phyloP scores from a whole-genome alignment of 2,113 vertebrate genomes.

The Chionis minor region DNA sequence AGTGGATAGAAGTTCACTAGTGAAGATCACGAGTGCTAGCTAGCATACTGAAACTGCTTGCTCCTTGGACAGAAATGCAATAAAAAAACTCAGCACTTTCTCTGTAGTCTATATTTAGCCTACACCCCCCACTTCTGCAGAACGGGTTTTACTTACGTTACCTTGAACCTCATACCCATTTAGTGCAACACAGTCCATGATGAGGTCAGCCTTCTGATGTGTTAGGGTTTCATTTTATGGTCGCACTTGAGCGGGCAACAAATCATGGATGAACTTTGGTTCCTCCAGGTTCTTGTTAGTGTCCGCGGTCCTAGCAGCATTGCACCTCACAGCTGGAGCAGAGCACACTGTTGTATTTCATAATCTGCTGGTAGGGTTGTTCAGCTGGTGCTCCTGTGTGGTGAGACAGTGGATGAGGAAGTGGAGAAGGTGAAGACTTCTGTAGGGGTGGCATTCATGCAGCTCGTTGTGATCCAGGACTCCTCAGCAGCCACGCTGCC shows the following conservation, averaged over 20 bases:
- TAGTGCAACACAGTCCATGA: not conserved
- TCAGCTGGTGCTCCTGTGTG: not conserved
- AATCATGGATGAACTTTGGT: not conserved
- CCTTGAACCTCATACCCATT: not conserved
- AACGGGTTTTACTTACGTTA: not conserved
- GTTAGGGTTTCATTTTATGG: not conserved
- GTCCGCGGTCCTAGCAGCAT: rapidly evolving
- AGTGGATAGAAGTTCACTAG: not conserved
- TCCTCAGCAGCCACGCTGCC: rapidly evolving
- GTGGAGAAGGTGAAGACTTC: not conserved
- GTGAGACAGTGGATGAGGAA: not conserved
- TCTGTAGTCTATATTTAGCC: not conserved
- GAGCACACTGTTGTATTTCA: not conserved
- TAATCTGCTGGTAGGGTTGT: not conserved
- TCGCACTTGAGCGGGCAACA: conserved; percentile 19
- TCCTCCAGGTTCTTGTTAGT: not conserved
- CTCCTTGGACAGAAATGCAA: not conserved
- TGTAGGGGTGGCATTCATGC: rapidly evolving
- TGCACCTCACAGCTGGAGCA: rapidly evolving
- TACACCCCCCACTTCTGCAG: not conserved
- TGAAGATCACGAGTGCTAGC: not conserved
- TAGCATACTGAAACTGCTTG: not conserved
- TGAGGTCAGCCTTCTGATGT: conserved; percentile 29
- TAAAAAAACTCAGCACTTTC: not conserved
- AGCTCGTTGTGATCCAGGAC: not conserved